phyloP scores from a whole-genome alignment of 2,888 invertebrate genomes.

The Thera obeliscata region DNA sequence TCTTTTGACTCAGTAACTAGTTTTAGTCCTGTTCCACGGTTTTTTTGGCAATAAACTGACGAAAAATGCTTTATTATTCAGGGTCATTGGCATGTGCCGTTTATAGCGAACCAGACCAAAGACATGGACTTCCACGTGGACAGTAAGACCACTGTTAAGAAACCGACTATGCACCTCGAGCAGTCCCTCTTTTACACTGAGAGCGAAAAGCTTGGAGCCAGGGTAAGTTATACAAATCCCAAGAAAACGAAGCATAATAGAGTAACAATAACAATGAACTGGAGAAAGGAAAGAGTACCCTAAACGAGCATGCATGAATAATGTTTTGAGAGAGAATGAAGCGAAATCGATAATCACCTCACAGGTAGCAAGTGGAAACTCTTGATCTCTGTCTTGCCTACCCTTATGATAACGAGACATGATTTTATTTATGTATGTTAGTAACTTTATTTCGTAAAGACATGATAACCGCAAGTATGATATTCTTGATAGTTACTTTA shows the following conservation, averaged over 20 bases:
- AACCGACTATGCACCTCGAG: conserved; percentile 57
- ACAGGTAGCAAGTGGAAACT: too few species aligned
- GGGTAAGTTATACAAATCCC: conserved; percentile 40
- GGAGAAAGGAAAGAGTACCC: too few species aligned
- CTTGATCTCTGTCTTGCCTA: too few species aligned
- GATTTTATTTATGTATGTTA: too few species aligned
- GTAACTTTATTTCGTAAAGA: too few species aligned
- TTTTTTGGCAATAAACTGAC: conserved; percentile 2
- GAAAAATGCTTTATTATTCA: conserved; percentile 33
- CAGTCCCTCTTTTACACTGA: conserved; percentile 53
- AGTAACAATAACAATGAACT: background rate
- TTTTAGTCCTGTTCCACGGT: background rate
- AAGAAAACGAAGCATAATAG: background rate
- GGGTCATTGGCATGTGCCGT: conserved; percentile 66
- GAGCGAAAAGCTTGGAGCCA: conserved; percentile 53
- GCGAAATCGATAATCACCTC: too few species aligned
- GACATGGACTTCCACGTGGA: conserved; percentile 58
- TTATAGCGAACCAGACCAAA: conserved; percentile 50
- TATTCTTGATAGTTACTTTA: too few species aligned
- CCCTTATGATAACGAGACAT: too few species aligned
- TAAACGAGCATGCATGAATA: too few species aligned
- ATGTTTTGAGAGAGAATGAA: too few species aligned
- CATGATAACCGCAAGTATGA: too few species aligned
- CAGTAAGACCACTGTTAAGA: conserved; percentile 50
- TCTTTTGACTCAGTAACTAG: background rate